Evolutionary conservation across 2,888 invertebrate genomes (phyloP), one percentile per base, ranked within the genome.

Genomic region (Scaptomyza cyrtandrae): DNA sequence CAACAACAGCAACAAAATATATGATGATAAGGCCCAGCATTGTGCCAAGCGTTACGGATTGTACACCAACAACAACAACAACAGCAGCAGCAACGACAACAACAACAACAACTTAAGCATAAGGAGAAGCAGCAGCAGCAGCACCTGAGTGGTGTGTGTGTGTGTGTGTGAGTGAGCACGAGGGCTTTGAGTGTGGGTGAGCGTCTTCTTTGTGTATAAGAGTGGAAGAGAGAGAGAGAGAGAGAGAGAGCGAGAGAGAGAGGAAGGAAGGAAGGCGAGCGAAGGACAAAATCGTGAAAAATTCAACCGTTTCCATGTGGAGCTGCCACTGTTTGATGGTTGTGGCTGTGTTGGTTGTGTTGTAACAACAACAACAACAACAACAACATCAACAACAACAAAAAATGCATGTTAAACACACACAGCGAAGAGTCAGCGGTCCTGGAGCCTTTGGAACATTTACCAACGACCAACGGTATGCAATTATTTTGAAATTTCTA

Each of bases 361-460:
- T 52, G 63, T 63, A 66, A 61, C 60, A 14, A 10, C 33, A 33
- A 33, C 33, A 33, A 33, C 33, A 33, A 33, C 33, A 10, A 33
- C 33, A 83, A 57, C 24, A 24, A 24, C 24, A n/a, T n/a, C n/a
- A 24, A 24, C 24, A 4, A 24, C 24, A 4, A 24, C 24, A 24
- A 2, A 90, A 89, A 84, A 92, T 92, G 92, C 91, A 91, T 87
- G 90, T 91, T 83, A 92, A 92, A 90, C 91, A 91, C 81, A 90
- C 90, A 84, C 91, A 92, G 87, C 90, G 92, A 77, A 90, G 92
- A 90, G 92, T 92, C 80, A 92, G 92, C 89, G 92, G 92, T 87
- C 92, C 92, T 86, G 92, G 92, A 90, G 92, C 92, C 80, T 92
- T 92, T 77, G 92, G 92, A 88, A 91, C 91, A 80, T 91, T 90